phyloP scores from a whole-genome alignment of 1,140 invertebrate genomes.

The Tetragonula clypearis region DNA sequence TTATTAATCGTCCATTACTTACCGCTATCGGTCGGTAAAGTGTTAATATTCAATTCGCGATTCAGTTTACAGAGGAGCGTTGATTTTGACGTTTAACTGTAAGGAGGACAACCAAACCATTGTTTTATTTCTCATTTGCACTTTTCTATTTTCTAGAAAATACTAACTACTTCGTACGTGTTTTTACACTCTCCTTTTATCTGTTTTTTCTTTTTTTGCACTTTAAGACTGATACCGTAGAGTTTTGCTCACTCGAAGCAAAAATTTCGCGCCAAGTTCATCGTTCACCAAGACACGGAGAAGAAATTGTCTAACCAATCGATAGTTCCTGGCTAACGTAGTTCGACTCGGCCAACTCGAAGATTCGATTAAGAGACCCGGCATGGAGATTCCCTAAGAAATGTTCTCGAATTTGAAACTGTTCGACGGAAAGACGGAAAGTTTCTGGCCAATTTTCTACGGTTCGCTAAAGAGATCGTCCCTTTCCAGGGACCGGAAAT shows the following conservation, averaged over 20 bases:
- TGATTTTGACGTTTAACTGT: too few species aligned
- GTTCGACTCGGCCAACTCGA: constrained; percentile 25
- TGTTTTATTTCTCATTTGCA: too few species aligned
- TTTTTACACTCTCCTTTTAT: too few species aligned
- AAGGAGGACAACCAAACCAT: too few species aligned
- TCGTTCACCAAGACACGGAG: neutral
- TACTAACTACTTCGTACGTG: too few species aligned
- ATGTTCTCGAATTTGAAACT: constrained; percentile 40
- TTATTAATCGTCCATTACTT: too few species aligned
- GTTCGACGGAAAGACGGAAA: constrained; percentile 24
- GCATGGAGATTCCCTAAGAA: constrained; percentile 21
- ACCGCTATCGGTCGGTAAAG: too few species aligned
- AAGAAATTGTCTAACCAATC: constrained; percentile 6
- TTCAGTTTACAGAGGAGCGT: too few species aligned
- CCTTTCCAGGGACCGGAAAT: neutral
- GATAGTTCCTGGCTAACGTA: constrained; percentile 20
- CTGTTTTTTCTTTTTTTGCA: too few species aligned
- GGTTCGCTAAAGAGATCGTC: neutral
- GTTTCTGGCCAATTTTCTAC: neutral
- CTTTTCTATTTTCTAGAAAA: too few species aligned
- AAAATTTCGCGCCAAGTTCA: neutral
- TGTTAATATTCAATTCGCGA: too few species aligned
- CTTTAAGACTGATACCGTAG: neutral
- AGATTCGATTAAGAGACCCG: constrained; percentile 41
- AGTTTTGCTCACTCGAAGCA: neutral